These are phyloP conservation scores for Trichonephila clavipes DNA, from an alignment of 1,140 invertebrate genomes.

Conservation along the genomic window DNA sequence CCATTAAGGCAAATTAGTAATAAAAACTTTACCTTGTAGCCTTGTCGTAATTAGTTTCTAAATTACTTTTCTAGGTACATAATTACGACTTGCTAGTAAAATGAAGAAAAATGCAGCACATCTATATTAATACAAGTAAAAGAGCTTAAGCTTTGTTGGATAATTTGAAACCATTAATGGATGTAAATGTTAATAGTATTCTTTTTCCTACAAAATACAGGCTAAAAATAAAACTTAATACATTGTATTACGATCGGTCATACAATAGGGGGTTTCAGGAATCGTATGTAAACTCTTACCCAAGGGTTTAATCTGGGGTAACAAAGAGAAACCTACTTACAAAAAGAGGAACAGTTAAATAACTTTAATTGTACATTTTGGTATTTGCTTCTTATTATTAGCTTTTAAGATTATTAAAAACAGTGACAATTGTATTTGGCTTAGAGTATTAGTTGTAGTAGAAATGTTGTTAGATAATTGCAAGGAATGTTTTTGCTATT, in stretches of 20 bases:
- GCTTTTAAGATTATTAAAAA: conserved; percentile 7
- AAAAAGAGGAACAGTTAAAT: background rate
- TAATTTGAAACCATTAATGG: background rate
- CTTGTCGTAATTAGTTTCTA: background rate
- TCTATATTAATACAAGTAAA: background rate
- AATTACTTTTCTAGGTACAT: background rate
- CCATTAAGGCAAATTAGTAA: no score
- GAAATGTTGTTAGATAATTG: background rate
- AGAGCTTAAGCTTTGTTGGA: background rate
- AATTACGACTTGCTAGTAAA: background rate
- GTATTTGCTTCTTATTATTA: background rate
- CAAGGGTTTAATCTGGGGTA: background rate
- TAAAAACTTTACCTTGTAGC: background rate
- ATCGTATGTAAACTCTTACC: background rate
- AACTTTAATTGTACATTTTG: background rate
- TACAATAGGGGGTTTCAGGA: background rate
- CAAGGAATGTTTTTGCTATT: background rate
- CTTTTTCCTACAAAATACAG: no score
- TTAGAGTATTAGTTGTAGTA: background rate
- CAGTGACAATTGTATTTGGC: background rate
- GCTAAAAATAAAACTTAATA: conserved; percentile 24
- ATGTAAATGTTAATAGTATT: background rate
- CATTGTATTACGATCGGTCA: background rate
- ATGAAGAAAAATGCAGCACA: background rate
- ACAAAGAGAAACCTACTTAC: background rate